phyloP scores from a whole-genome alignment of 2,888 invertebrate genomes.

The Eristalis intricaria region DNA sequence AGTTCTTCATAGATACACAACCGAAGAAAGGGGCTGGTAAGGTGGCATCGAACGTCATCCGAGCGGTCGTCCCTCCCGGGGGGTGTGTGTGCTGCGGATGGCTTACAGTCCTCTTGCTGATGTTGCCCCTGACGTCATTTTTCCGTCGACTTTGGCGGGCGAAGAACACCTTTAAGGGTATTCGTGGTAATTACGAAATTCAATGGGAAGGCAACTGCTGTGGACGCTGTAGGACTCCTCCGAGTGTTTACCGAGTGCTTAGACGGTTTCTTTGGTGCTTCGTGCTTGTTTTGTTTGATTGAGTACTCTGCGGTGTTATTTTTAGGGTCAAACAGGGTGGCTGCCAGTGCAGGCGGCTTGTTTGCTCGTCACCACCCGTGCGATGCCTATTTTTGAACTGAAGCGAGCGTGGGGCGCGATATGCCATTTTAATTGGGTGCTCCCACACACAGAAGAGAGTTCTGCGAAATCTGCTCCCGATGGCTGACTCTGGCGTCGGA shows the following conservation, averaged over 20 bases:
- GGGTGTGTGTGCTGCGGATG: neutral
- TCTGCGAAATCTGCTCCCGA: neutral
- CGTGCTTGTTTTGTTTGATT: constrained; percentile 18
- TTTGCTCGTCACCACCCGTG: neutral
- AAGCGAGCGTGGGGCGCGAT: neutral
- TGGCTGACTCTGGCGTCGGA: neutral
- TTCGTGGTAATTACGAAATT: constrained; percentile 45
- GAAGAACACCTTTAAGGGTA: constrained; percentile 5
- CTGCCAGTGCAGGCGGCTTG: neutral
- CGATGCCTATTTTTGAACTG: neutral
- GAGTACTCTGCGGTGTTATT: constrained; percentile 25
- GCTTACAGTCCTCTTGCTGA: neutral
- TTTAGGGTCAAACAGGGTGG: constrained; percentile 32
- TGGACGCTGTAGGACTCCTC: constrained; percentile 14
- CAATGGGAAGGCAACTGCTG: constrained; percentile 2
- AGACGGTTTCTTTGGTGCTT: constrained; percentile 11
- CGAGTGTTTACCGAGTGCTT: constrained; percentile 30
- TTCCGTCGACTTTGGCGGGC: neutral
- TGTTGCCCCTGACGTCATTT: neutral
- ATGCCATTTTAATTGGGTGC: neutral
- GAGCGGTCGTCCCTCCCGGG: too few species aligned
- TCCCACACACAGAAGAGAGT: neutral
- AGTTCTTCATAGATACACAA: neutral
- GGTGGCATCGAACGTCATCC: neutral
- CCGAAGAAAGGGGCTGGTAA: neutral